These are phyloP conservation scores for Anthonomus grandis DNA, from an alignment of 1,140 invertebrate species.

Conservation along the genomic window DNA sequence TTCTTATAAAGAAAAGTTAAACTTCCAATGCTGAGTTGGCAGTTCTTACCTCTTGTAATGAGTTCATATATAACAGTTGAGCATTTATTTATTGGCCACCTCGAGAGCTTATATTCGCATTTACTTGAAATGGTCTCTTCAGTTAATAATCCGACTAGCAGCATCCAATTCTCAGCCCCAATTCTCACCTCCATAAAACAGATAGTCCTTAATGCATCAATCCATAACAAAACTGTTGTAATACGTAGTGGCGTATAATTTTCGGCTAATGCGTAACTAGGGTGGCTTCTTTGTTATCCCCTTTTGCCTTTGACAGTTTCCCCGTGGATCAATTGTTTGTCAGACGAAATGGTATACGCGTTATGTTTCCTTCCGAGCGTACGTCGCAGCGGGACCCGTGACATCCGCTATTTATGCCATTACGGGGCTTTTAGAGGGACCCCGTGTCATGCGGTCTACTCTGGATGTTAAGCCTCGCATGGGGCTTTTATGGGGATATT, in stretches of 20 bases:
- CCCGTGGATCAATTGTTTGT: slow-evolving; percentile 32
- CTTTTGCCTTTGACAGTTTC: slow-evolving; percentile 32
- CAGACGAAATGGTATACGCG: slow-evolving; percentile 26
- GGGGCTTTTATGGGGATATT: too few species aligned
- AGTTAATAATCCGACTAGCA: too few species aligned
- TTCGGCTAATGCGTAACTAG: slow-evolving; percentile 29
- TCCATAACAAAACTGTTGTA: slow-evolving; percentile 20
- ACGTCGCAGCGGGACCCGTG: slow-evolving; percentile 27
- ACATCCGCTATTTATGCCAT: slow-evolving; percentile 27
- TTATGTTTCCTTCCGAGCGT: slow-evolving; percentile 28
- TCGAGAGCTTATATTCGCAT: too few species aligned
- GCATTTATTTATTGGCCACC: too few species aligned
- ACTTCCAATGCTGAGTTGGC: too few species aligned
- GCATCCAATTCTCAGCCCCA: too few species aligned
- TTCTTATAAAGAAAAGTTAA: too few species aligned
- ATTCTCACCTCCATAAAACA: too few species aligned
- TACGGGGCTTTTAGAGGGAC: slow-evolving; percentile 24
- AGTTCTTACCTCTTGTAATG: too few species aligned
- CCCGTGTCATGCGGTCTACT: slow-evolving; percentile 17
- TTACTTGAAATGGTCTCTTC: too few species aligned
- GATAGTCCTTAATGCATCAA: background rate
- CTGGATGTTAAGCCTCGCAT: slow-evolving; percentile 16
- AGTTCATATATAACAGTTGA: too few species aligned
- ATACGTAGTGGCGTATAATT: slow-evolving; percentile 33
- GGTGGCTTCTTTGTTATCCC: slow-evolving; percentile 30